Conservation (phyloP, 2,113 vertebrate genomes). For the Oncorhynchus keta region DNA sequence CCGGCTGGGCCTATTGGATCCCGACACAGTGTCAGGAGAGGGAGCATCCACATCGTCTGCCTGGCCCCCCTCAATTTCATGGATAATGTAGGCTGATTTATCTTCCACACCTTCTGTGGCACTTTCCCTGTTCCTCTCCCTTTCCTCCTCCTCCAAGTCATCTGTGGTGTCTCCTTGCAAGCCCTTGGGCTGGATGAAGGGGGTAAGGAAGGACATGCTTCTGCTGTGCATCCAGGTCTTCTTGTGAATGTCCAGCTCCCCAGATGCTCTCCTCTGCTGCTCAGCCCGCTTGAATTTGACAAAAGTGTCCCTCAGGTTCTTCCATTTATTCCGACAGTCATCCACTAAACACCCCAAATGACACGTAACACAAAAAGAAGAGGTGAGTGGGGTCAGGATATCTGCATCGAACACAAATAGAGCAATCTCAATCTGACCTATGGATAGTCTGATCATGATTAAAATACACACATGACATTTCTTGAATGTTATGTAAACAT, state of each 20-base stretch:
- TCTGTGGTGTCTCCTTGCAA: slow-evolving; percentile 27
- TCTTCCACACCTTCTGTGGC: neutral
- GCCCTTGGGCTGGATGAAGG: slow-evolving; percentile 37
- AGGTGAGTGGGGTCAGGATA: no score
- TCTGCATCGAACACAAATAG: no score
- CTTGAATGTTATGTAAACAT: no score
- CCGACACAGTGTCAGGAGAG: neutral
- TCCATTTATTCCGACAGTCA: slow-evolving; percentile 42
- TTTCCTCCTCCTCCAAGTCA: slow-evolving; percentile 26
- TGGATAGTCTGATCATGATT: no score
- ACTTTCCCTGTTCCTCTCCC: neutral
- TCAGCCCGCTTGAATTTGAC: slow-evolving; percentile 39
- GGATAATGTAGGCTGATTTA: slow-evolving; percentile 21
- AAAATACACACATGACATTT: no score
- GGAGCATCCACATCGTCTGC: slow-evolving; percentile 5
- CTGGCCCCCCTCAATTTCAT: slow-evolving; percentile 39
- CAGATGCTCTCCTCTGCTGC: slow-evolving; percentile 30
- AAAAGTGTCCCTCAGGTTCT: slow-evolving; percentile 44
- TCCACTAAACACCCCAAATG: slow-evolving; percentile 22
- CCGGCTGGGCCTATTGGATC: slow-evolving; percentile 12
- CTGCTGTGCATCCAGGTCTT: slow-evolving; percentile 42
- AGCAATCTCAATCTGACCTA: no score
- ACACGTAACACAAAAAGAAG: neutral
- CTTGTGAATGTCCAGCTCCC: slow-evolving; percentile 20
- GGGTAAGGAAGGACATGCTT: slow-evolving; percentile 40